Evolutionary conservation across 92 coral and sea anemone genomes (phyloP).

Genomic region (Chrysogorgia sp.): DNA sequence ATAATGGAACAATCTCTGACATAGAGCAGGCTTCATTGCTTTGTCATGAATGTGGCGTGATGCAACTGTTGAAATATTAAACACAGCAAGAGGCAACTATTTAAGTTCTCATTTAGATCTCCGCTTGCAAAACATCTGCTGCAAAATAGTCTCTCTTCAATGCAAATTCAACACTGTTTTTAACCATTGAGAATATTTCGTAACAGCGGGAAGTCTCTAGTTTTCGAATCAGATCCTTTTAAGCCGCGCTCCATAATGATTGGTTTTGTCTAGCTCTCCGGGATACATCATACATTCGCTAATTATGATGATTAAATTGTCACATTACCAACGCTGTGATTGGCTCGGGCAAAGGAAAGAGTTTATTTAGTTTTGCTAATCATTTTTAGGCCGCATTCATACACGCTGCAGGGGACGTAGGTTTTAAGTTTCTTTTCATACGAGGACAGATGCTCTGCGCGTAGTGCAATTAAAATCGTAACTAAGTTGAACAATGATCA

Average conservation of each 20-base stretch:
- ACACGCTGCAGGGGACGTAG: slow-evolving; percentile 38
- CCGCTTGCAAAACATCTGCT: slow-evolving; percentile 38
- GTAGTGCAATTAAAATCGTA: slow-evolving; percentile 20
- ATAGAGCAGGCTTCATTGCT: slow-evolving; percentile 31
- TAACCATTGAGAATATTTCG: slow-evolving; percentile 19
- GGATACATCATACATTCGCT: slow-evolving; percentile 36
- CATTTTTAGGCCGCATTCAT: slow-evolving; percentile 46
- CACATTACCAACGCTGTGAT: slow-evolving; percentile 15
- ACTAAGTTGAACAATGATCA: background rate
- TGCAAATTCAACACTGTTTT: slow-evolving; percentile 23
- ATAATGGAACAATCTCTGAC: slow-evolving; percentile 18
- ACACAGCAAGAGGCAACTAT: slow-evolving; percentile 35
- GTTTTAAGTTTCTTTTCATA: slow-evolving; percentile 27
- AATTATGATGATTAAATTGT: slow-evolving; percentile 49
- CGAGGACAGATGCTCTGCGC: slow-evolving; percentile 37
- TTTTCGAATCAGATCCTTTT: slow-evolving; percentile 26
- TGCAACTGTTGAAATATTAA: slow-evolving; percentile 34
- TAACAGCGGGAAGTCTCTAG: slow-evolving; percentile 42
- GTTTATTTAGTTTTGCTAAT: slow-evolving; percentile 44
- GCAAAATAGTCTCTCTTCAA: slow-evolving; percentile 23
- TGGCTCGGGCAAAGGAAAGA: slow-evolving; percentile 11
- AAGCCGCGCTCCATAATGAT: slow-evolving; percentile 20
- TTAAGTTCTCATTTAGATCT: slow-evolving; percentile 39
- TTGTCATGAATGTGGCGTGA: slow-evolving; percentile 14
- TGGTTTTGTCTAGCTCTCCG: slow-evolving; percentile 36